Base-by-base conservation (phyloP, 2,113 vertebrate species). In the Microcebus jonahi region DNA sequence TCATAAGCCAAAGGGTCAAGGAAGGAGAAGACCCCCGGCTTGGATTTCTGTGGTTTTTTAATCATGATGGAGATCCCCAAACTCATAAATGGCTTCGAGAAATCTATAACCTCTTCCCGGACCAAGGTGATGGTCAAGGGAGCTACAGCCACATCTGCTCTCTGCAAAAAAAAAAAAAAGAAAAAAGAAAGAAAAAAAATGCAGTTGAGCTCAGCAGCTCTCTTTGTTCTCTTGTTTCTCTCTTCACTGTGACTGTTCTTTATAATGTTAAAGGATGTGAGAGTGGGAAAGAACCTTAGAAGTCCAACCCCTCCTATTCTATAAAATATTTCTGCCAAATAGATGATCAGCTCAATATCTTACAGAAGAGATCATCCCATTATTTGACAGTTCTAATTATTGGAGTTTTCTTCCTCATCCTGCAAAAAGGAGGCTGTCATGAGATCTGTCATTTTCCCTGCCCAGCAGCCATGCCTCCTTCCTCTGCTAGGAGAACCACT, bases 41-140 rank as follows among this genome's bases (percentile, higher is more conserved):
- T 99, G 97, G 99, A 99, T 98, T 99, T 99, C 90, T 99, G 99
- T 61, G 99, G 99, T 97, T 99, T 99, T 98, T 99, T 99, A 97
- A 99, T 99, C 99, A 99, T 99, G 96, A 99, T 99, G 97, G 99
- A 99, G 95, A 99, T 99, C 18, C 99, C 99, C 97, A 99, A 97
- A 61, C 99, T 99, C 99, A 99, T 99, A 98, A 99, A 99, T 0
- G 99, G 99, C 98, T 99, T 99, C 92, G 99, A 99, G 98, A 99
- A 99, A 98, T 99, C 99, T 91, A 99, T 99, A 86, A 99, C 99
- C 98, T 99, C 99, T 98, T 99, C 99, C 91, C 99, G 99, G 59
- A 99, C 99, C 96, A 99, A 98, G 5, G 99, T 99, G 98, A 99
- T 99, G 73, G 99, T 99, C 96, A 99, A 98, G 0, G 99, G 99